Evolutionary conservation across 1,140 invertebrate genomes (phyloP).

Genomic region (Pseudobourletiella spinata): DNA sequence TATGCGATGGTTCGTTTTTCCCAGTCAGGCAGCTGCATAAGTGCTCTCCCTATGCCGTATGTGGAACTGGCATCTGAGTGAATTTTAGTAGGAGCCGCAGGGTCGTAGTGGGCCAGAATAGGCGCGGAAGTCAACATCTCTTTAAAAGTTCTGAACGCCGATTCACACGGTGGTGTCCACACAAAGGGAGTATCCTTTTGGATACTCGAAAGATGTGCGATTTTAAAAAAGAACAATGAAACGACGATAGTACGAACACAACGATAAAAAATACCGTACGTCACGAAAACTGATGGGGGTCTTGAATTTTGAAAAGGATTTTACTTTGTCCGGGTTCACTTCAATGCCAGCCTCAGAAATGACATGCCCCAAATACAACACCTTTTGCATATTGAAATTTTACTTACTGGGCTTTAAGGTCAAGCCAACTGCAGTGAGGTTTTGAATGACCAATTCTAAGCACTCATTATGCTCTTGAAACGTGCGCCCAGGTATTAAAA

Average conservation of each 20-base stretch:
- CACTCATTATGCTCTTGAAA: conserved; percentile 38
- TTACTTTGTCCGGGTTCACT: conserved; percentile 39
- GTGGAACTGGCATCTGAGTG: conserved; percentile 44
- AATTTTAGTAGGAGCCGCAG: conserved; percentile 33
- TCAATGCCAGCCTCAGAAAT: conserved; percentile 39
- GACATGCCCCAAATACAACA: conserved; percentile 41
- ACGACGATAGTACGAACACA: conserved; percentile 38
- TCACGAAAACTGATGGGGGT: conserved; percentile 35
- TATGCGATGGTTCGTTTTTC: conserved; percentile 43
- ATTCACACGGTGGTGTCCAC: background rate
- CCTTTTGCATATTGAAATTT: conserved; percentile 34
- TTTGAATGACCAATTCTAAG: conserved; percentile 16
- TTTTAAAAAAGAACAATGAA: conserved; percentile 37
- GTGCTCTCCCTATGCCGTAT: conserved; percentile 44
- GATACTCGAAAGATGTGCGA: conserved; percentile 26
- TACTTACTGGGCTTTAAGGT: conserved; percentile 35
- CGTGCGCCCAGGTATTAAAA: conserved; percentile 42
- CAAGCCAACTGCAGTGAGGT: conserved; percentile 18
- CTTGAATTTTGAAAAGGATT: conserved; percentile 37
- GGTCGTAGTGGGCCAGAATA: conserved; percentile 22
- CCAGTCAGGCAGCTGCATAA: conserved; percentile 42
- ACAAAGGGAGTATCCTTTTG: background rate
- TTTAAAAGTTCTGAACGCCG: background rate
- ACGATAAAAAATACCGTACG: conserved; percentile 18
- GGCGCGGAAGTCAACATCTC: conserved; percentile 24